Percentiles rank a stretch among this genome's conserved stretches.
Conservation (phyloP, 2,113 vertebrate species). For the Butorides virescens region DNA sequence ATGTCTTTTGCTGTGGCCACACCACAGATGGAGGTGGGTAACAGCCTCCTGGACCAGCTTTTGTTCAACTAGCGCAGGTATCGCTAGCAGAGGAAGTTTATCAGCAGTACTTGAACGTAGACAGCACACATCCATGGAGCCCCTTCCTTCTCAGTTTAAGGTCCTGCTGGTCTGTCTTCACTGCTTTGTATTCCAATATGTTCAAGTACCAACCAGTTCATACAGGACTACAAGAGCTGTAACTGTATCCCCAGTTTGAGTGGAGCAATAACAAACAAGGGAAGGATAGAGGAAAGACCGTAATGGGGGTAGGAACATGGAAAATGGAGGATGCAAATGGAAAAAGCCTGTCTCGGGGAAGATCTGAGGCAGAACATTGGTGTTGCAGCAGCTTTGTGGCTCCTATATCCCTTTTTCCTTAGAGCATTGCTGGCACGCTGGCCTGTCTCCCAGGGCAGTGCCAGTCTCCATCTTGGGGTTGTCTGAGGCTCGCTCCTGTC, state of each 20-base stretch:
- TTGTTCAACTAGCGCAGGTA: not conserved
- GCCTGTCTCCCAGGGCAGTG: not conserved
- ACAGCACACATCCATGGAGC: not conserved
- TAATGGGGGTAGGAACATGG: not conserved
- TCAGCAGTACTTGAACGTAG: not conserved
- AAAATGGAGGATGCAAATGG: not conserved
- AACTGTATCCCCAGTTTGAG: not conserved
- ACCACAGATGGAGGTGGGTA: not conserved
- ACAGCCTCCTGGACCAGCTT: conserved; percentile 2
- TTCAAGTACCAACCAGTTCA: not conserved
- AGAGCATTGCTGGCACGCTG: not conserved
- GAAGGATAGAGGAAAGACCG: not conserved
- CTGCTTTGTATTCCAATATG: not conserved
- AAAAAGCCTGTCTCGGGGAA: not conserved
- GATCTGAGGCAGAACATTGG: not conserved
- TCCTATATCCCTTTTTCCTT: not conserved
- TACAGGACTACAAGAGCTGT: not conserved
- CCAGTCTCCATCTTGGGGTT: not conserved
- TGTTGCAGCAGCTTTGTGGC: not conserved
- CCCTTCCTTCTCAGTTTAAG: not conserved
- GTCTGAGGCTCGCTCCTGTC: not conserved
- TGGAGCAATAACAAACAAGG: not conserved
- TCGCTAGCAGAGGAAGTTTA: not conserved
- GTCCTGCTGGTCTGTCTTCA: not conserved
- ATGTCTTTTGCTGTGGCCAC: not conserved